phyloP scores from a whole-genome alignment of 2,888 invertebrate species.

The Zygaena filipendulae region DNA sequence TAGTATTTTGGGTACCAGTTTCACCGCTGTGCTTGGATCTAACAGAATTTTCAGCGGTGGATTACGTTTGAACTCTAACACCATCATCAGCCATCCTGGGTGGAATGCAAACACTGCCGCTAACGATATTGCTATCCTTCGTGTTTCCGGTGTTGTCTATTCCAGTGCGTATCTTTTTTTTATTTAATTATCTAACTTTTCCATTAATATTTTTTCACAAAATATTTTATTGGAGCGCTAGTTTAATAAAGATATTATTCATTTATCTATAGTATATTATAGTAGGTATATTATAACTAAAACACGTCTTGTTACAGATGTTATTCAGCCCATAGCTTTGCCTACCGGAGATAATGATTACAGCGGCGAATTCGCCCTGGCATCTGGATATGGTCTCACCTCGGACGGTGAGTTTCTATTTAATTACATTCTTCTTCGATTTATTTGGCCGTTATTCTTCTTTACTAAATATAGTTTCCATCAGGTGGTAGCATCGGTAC shows the following conservation, averaged over 20 bases:
- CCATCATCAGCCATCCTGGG: slow-evolving; percentile 22
- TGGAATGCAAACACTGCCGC: slow-evolving; percentile 24
- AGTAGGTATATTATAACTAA: no score
- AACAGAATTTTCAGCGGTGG: slow-evolving; percentile 32
- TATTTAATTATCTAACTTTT: no score
- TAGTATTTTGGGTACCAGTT: slow-evolving; percentile 20
- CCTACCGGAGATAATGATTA: slow-evolving; percentile 24
- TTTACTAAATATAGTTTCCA: no score
- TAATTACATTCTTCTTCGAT: not conserved
- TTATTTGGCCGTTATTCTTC: not conserved
- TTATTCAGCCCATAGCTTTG: slow-evolving; percentile 29
- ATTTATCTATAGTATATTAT: no score
- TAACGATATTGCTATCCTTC: slow-evolving; percentile 31
- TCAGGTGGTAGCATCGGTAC: slow-evolving; percentile 24
- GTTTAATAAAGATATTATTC: not conserved
- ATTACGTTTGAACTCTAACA: slow-evolving; percentile 19
- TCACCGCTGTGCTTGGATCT: slow-evolving; percentile 34
- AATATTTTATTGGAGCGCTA: not conserved
- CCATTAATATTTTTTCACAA: not conserved
- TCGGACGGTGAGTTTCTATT: slow-evolving; percentile 23
- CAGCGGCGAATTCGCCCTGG: slow-evolving; percentile 20
- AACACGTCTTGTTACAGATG: slow-evolving; percentile 24
- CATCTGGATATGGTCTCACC: slow-evolving; percentile 35
- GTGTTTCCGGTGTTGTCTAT: slow-evolving; percentile 17
- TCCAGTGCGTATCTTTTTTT: slow-evolving; percentile 21